Percentiles rank a stretch among this genome's conserved stretches.
Conservation (phyloP, 1,140 invertebrate genomes). For the Zaprionus tsacasi region DNA sequence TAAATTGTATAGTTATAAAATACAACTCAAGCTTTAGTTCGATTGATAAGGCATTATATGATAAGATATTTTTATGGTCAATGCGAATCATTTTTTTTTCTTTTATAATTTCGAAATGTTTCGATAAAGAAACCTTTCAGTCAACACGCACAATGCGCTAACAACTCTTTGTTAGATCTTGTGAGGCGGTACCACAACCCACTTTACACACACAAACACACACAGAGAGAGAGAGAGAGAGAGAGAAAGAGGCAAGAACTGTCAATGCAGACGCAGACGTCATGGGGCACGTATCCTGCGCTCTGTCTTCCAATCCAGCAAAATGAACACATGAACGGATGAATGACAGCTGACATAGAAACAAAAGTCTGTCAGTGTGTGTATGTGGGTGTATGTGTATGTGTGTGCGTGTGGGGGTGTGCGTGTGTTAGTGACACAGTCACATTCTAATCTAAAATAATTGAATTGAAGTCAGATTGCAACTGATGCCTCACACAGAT, state of each 20-base stretch:
- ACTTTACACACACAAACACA: neutral
- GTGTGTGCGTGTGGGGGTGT: conserved; percentile 16
- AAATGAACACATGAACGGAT: conserved; percentile 74
- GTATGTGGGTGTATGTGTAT: conserved; percentile 13
- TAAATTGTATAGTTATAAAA: too few species aligned
- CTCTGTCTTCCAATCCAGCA: conserved; percentile 36
- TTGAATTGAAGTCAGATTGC: conserved; percentile 83
- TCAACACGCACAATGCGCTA: conserved; percentile 7
- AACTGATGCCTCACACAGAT: conserved; percentile 70
- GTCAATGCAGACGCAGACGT: conserved; percentile 59
- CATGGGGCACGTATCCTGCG: conserved; percentile 73
- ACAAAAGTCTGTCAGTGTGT: conserved; percentile 60
- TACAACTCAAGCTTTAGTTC: neutral
- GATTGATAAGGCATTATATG: neutral
- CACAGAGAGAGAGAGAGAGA: conserved; percentile 11
- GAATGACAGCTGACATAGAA: conserved; percentile 82
- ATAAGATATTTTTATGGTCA: neutral
- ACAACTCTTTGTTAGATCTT: conserved; percentile 21
- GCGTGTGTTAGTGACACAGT: conserved; percentile 68
- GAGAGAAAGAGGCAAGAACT: conserved; percentile 29
- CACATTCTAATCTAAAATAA: conserved; percentile 83
- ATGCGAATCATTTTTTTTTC: neutral
- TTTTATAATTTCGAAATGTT: conserved; percentile 1
- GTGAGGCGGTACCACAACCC: neutral
- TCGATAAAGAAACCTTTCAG: conserved; percentile 1